A percentile compares a stretch with the other conserved stretches of the same genome.
phyloP scores from a whole-genome alignment of 2,797 vertebrate species.

The Serranus cabrilla region DNA sequence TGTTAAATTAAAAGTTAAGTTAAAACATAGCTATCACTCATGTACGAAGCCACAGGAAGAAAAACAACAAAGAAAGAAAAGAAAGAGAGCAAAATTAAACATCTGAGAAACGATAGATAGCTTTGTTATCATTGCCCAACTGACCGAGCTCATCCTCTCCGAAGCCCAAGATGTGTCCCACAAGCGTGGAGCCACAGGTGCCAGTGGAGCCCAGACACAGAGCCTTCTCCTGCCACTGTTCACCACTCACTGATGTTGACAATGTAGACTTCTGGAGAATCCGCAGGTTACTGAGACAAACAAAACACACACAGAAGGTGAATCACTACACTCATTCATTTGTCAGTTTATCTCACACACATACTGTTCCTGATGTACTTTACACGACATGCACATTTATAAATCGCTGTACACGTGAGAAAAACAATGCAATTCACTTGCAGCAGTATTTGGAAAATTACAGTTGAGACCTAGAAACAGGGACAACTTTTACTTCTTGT shows the following conservation, averaged over 20 bases:
- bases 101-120: constrained; percentile 1
- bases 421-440: neutral
- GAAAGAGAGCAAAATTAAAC: neutral
- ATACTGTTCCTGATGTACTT: neutral
- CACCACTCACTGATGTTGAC: constrained; percentile 84
- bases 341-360: neutral
- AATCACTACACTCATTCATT: neutral
- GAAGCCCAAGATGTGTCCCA: constrained; percentile 95
- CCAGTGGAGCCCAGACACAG: constrained; percentile 92
- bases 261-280: constrained; percentile 92
- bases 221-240: constrained; percentile 95
- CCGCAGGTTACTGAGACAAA: constrained; percentile 91
- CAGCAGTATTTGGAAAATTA: constrained; percentile 1
- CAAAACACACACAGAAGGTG: constrained; percentile 23
- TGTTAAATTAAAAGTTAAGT: constrained; percentile 35
- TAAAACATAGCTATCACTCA: constrained; percentile 34
- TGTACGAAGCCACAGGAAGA: neutral
- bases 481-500: constrained; percentile 23
- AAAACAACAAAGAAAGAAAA: constrained; percentile 7
- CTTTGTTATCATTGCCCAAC: constrained; percentile 47
- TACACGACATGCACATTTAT: neutral
- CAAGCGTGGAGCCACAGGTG: constrained; percentile 91
- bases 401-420: neutral
- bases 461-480: constrained; percentile 36
- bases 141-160: constrained; percentile 98